phyloP scores from a whole-genome alignment of 1,140 invertebrate genomes.

The Lucilia cuprina region DNA sequence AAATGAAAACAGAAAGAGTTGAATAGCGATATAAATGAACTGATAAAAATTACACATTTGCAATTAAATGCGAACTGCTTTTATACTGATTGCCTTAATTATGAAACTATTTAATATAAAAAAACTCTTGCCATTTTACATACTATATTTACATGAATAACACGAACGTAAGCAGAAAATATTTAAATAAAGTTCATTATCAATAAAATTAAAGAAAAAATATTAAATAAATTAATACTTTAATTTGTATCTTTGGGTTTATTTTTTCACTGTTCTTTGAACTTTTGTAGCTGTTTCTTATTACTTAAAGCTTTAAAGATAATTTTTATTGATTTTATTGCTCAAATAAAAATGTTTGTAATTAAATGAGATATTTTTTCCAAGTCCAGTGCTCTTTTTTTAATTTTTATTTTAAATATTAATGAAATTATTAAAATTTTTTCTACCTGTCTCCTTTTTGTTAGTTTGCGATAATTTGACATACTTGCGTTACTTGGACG shows the following conservation, averaged over 20 bases:
- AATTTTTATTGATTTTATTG: neutral
- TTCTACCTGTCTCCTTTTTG: constrained; percentile 8
- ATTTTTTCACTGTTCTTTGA: too few species aligned
- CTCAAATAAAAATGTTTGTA: too few species aligned
- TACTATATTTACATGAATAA: too few species aligned
- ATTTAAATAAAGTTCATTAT: neutral
- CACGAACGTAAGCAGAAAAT: neutral
- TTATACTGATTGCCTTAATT: neutral
- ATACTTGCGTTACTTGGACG: neutral
- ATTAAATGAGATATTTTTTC: neutral
- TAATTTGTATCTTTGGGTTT: too few species aligned
- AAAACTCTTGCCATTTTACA: too few species aligned
- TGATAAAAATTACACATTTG: neutral
- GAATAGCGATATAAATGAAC: too few species aligned
- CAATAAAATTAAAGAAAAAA: neutral
- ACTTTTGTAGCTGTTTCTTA: too few species aligned
- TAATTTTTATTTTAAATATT: neutral
- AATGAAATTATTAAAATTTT: neutral
- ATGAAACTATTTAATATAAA: neutral
- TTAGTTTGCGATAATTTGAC: neutral
- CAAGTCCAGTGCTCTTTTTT: neutral
- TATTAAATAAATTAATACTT: neutral
- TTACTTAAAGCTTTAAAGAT: too few species aligned
- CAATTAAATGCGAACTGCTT: neutral
- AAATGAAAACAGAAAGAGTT: too few species aligned